Evolutionary conservation across 2,113 vertebrate species (phyloP), one percentile per base, ranked within the genome.

Genomic region (Aphyosemion australe): DNA sequence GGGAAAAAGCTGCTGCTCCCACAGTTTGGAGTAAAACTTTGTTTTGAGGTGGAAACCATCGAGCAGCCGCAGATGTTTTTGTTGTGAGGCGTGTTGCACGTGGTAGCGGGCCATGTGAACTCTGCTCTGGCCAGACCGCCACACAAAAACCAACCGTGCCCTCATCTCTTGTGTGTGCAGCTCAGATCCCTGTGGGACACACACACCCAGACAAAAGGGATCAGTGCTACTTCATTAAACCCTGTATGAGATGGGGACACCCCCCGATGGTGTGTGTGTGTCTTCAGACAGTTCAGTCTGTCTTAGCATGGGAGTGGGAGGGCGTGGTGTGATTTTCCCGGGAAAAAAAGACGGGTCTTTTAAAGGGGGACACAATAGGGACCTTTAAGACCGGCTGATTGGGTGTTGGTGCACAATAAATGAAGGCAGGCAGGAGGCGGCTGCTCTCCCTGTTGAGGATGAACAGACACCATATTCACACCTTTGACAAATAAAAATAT

Each of bases 141-240:
- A 46, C 42, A 69, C 76, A 77, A 73, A 88, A 65, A 70, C n/a
- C 72, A 75, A 84, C 78, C 46, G 55, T 58, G 14, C 71, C 80
- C 76, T 21, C 49, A 66, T 65, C 61, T 68, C 63, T 79, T 73
- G 65, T 72, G 70, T 61, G 52, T 69, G 76, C 69, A 80, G 80
- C 84, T 78, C 76, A 78, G 88, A 81, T 87, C 85, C 85, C 85
- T 79, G 65, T 75, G 83, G 76, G 78, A 73, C 84, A 48, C 46
- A 87, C 81, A 88, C 87, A 84, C 80, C 73, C 76, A 84, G 56
- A 92, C 91, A 93, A 92, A 61, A 55, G 69, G 76, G 84, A 90
- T 93, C 85, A 90, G 84, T 74, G 64, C 63, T 65, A 89, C 91
- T 88, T 91, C 88, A 91, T 93, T 92, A 89, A 84, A 79, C 63